These are phyloP conservation scores for Clarias batrachus DNA, from an alignment of 2,113 vertebrate species.

Conservation along the genomic window DNA sequence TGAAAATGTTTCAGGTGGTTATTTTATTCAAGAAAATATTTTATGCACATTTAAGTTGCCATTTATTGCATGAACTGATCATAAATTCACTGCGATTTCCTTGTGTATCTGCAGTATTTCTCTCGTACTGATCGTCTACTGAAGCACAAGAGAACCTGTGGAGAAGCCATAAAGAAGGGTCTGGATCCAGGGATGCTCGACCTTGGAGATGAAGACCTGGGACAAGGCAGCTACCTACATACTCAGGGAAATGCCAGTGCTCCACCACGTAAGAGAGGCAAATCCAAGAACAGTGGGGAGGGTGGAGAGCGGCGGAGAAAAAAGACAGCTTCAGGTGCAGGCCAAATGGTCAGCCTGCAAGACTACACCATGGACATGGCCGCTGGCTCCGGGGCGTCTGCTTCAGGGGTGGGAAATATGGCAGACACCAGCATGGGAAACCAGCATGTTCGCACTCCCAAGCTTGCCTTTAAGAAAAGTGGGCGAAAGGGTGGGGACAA, in stretches of 20 bases:
- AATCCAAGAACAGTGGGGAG: conserved; percentile 84
- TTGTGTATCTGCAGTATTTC: conserved; percentile 80
- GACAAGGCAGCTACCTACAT: conserved; percentile 84
- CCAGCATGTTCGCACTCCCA: conserved; percentile 85
- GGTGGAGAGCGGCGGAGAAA: conserved; percentile 86
- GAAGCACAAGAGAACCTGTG: conserved; percentile 99
- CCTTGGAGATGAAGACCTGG: conserved; percentile 80
- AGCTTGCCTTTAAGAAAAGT: conserved; percentile 89
- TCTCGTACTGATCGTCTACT: conserved; percentile 97
- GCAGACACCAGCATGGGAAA: conserved; percentile 71
- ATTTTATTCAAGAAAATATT: background rate
- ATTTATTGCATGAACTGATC: background rate
- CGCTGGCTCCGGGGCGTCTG: conserved; percentile 75
- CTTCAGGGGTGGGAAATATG: conserved; percentile 38
- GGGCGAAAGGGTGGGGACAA: conserved; percentile 86
- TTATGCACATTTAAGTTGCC: background rate
- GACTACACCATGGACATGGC: conserved; percentile 88
- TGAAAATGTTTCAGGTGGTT: background rate
- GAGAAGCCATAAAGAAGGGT: conserved; percentile 95
- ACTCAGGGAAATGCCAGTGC: conserved; percentile 94
- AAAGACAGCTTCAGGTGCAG: conserved; percentile 70
- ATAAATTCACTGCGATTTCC: background rate
- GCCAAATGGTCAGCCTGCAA: conserved; percentile 79
- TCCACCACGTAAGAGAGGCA: conserved; percentile 88
- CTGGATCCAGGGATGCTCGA: conserved; percentile 87